Conservation (phyloP, 2,888 invertebrate species). For the Argyresthia albistria region DNA sequence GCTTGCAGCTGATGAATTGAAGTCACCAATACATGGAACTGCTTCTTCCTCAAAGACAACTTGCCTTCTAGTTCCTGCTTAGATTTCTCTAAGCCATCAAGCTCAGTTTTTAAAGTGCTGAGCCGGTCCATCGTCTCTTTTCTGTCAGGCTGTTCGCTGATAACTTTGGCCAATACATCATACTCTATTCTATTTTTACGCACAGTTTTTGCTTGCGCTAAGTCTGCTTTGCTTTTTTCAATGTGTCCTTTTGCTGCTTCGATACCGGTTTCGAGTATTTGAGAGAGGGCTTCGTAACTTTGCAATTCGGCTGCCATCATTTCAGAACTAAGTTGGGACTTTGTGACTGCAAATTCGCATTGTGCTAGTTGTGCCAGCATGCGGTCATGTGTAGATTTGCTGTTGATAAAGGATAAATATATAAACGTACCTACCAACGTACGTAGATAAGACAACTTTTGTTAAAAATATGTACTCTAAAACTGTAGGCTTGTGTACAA, state of each 20-base stretch:
- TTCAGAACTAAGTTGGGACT: slow-evolving; percentile 83
- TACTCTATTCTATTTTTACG: slow-evolving; percentile 94
- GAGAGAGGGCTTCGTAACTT: slow-evolving; percentile 85
- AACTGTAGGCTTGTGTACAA: background rate
- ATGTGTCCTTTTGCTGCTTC: slow-evolving; percentile 86
- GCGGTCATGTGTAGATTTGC: slow-evolving; percentile 81
- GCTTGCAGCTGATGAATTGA: slow-evolving; percentile 89
- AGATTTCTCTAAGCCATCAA: slow-evolving; percentile 78
- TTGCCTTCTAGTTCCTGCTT: slow-evolving; percentile 82
- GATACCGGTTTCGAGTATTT: slow-evolving; percentile 84
- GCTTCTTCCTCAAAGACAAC: slow-evolving; percentile 87
- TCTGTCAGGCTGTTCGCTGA: slow-evolving; percentile 91
- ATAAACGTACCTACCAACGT: no score
- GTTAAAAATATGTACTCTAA: no score
- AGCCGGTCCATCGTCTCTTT: slow-evolving; percentile 82
- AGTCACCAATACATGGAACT: slow-evolving; percentile 90
- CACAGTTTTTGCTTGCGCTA: slow-evolving; percentile 87
- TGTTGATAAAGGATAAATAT: slow-evolving; percentile 34
- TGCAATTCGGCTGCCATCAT: slow-evolving; percentile 89
- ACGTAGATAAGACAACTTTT: no score
- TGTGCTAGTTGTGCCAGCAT: slow-evolving; percentile 88
- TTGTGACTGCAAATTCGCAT: slow-evolving; percentile 89
- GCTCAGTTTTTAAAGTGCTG: slow-evolving; percentile 79
- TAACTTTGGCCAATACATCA: slow-evolving; percentile 92
- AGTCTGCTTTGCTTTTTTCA: slow-evolving; percentile 83